A percentile compares a stretch with the other conserved stretches of the same genome.
phyloP scores from a whole-genome alignment of 2,888 invertebrate species.

The Pocota personata region DNA sequence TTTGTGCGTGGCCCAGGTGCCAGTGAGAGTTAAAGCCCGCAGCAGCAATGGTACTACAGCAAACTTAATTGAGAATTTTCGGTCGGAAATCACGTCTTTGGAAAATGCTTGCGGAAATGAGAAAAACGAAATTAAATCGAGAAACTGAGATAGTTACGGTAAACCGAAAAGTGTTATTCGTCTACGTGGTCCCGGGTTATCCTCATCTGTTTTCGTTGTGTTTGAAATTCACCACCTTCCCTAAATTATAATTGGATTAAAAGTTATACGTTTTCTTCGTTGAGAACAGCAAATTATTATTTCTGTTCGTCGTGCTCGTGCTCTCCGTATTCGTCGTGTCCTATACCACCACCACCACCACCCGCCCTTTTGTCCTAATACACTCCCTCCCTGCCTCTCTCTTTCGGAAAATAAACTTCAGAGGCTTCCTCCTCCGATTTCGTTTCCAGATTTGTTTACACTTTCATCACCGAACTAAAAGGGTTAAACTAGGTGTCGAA shows the following conservation, averaged over 20 bases:
- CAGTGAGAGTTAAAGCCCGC: conserved; percentile 23
- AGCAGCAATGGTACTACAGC: neutral
- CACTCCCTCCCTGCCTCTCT: neutral
- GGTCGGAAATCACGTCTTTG: conserved; percentile 74
- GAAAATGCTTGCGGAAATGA: conserved; percentile 73
- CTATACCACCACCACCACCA: neutral
- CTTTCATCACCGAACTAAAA: conserved; percentile 41
- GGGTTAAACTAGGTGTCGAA: conserved; percentile 56
- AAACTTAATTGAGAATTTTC: conserved; percentile 73
- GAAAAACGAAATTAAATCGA: conserved; percentile 74
- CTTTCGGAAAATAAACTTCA: neutral
- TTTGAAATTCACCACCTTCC: conserved; percentile 61
- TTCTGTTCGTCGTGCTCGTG: conserved; percentile 6
- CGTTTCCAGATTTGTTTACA: conserved; percentile 46
- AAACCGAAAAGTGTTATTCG: conserved; percentile 73
- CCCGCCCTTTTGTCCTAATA: neutral
- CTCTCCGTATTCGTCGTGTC: neutral
- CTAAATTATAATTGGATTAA: conserved; percentile 73
- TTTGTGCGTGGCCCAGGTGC: conserved; percentile 36
- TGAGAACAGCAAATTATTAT: conserved; percentile 50
- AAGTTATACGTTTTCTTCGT: conserved; percentile 55
- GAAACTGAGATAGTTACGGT: conserved; percentile 72
- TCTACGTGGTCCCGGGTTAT: conserved; percentile 68
- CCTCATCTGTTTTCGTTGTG: conserved; percentile 64
- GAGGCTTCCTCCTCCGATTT: conserved; percentile 10